A percentile compares a stretch with the other conserved stretches of the same genome.
Conservation (phyloP, 2,113 vertebrate species). For the Phalacrocorax pelagicus region DNA sequence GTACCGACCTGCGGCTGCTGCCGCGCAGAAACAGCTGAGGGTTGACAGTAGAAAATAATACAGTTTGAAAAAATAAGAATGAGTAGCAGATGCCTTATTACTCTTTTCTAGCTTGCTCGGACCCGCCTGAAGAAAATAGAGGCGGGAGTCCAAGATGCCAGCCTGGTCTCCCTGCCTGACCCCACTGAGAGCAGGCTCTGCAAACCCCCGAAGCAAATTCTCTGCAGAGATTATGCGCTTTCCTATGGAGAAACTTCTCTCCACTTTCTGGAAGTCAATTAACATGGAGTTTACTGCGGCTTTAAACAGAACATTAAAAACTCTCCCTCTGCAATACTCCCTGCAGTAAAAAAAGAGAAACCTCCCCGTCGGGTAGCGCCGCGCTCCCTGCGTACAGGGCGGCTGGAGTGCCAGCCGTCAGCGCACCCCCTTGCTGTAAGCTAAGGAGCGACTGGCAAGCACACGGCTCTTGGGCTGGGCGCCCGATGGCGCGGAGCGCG, state of each 20-base stretch:
- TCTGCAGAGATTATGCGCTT: neutral
- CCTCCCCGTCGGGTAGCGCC: neutral
- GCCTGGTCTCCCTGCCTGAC: neutral
- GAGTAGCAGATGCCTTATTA: neutral
- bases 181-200: neutral
- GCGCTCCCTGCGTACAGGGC: fast-evolving
- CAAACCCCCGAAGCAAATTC: neutral
- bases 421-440: fast-evolving
- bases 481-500: fast-evolving
- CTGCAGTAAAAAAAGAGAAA: neutral
- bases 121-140: neutral
- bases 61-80: neutral
- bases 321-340: neutral
- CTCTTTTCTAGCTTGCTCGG: neutral
- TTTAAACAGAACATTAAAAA: neutral
- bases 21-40: neutral
- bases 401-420: neutral
- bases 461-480: fast-evolving
- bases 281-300: neutral
- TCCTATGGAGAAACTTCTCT: neutral
- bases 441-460: neutral
- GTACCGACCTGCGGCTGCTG: neutral
- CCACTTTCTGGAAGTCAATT: neutral
- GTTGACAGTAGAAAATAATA: neutral
- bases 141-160: neutral